Evolutionary conservation across 53 echinoderm and acorn worm species (phyloP).

Genomic region (Astropecten irregularis): DNA sequence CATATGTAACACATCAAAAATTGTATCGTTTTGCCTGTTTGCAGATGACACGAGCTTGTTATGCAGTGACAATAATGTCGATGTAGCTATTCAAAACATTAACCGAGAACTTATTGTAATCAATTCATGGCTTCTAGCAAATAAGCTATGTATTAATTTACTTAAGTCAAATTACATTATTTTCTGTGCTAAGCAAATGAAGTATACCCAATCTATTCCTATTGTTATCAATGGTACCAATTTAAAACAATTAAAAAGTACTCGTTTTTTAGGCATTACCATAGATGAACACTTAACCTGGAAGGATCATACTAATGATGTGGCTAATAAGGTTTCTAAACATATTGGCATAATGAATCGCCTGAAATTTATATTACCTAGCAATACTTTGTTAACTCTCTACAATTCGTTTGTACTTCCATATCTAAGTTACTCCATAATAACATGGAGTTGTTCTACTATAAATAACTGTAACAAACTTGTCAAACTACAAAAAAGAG

Average conservation of each 20-base stretch:
- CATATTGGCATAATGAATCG: constrained; percentile 1
- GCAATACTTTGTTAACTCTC: background rate
- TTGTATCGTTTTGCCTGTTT: too few species aligned
- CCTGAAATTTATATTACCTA: background rate
- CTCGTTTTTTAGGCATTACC: background rate
- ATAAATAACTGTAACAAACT: too few species aligned
- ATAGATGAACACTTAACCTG: background rate
- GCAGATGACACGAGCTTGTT: background rate
- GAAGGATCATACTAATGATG: background rate
- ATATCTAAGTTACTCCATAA: background rate
- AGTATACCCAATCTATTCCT: background rate
- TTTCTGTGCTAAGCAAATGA: background rate
- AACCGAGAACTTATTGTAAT: too few species aligned
- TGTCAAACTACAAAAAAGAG: background rate
- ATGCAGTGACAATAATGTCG: background rate
- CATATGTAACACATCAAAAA: background rate
- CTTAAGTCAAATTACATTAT: background rate
- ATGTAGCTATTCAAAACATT: background rate
- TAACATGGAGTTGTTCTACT: background rate
- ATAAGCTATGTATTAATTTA: too few species aligned
- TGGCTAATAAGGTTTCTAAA: background rate
- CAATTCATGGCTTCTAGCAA: too few species aligned
- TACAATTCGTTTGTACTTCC: background rate
- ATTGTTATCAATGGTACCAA: background rate
- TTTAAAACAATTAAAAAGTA: background rate